These are phyloP conservation scores for Nematopogon swammerdamellus DNA, from an alignment of 2,888 invertebrate species.

Conservation along the genomic window DNA sequence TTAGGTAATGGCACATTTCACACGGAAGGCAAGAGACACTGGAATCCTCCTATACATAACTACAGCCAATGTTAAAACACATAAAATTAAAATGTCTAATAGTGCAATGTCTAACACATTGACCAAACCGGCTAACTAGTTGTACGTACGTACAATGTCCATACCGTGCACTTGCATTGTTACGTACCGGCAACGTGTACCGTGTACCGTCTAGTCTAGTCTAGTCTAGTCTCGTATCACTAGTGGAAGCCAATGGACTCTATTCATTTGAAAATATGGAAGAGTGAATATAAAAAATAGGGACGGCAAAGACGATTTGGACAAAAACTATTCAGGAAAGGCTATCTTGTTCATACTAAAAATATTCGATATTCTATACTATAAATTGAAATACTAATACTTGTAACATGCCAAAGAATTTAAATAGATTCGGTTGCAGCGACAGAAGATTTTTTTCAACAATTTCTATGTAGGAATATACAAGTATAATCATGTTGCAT, in stretches of 20 bases:
- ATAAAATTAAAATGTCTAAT: neutral
- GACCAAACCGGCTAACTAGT: neutral
- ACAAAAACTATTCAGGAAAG: neutral
- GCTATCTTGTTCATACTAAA: neutral
- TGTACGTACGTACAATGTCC: too few species aligned
- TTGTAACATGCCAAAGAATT: too few species aligned
- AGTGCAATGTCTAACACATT: neutral
- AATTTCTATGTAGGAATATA: too few species aligned
- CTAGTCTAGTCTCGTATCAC: slow-evolving; percentile 6
- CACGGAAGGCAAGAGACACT: neutral
- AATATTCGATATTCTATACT: neutral
- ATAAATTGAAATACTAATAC: too few species aligned
- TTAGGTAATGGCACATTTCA: neutral
- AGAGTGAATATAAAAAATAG: slow-evolving; percentile 45
- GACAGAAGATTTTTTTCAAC: too few species aligned
- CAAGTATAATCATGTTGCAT: too few species aligned
- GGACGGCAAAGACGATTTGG: neutral
- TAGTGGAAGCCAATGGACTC: slow-evolving; percentile 11
- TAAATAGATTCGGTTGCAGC: too few species aligned
- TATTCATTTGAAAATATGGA: slow-evolving; percentile 42
- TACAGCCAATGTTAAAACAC: neutral
- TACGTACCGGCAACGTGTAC: neutral
- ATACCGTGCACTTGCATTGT: neutral
- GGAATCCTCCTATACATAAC: neutral
- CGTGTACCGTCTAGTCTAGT: neutral